Base-by-base conservation (phyloP, 2,888 invertebrate genomes). In the Camptogramma bilineatum region DNA sequence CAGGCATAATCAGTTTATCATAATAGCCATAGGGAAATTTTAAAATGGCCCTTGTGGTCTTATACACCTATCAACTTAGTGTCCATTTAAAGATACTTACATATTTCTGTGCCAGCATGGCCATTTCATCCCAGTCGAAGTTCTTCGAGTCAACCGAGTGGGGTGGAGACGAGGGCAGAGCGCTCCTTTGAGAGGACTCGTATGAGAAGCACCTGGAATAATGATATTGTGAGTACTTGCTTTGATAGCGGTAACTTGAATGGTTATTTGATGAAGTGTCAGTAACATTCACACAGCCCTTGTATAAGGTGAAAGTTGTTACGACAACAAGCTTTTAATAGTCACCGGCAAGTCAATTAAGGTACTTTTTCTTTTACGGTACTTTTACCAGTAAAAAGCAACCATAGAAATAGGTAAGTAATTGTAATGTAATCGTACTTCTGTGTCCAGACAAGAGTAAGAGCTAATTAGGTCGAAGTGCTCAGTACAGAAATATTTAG, bases 181-280 rank as follows among this genome's bases (percentile, higher is more conserved):
- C 90, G 52, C 93, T 86, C 69, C 95, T 92, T 80, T 95, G 95
- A 16, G 94, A 91, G 50, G 95, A 95, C 78, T 96, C 96, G 75
- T 96, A 96, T 0, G 96, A 96, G 75, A 96, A 95, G 81, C 96
- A 96, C 95, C 72, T 73, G 68, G 8, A 68, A 69, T 46, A 28
- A 52, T n/a, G 48, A 19, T 31, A 10, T 0, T 39, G 5, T 50
- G 21, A 52, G 44, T 13, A 39, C 8, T 8, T 21, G 16, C 16
- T 16, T 51, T 24, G 10, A 50, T 24, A 47, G 46, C 48, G n/a
- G 13, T 48, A 13, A n/a, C 31, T 31, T 46, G 13, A 42, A 39
- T 57, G 8, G 13, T 16, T 10, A 47, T 13, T 21, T 50, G 21
- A 24, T 50, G 21, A 24, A 19, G 13, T 24, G 28, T 24, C n/a